Evolutionary conservation across 2,797 vertebrate species (phyloP), one percentile per base, ranked within the genome.

Genomic region (Threskiornis aethiopicus): DNA sequence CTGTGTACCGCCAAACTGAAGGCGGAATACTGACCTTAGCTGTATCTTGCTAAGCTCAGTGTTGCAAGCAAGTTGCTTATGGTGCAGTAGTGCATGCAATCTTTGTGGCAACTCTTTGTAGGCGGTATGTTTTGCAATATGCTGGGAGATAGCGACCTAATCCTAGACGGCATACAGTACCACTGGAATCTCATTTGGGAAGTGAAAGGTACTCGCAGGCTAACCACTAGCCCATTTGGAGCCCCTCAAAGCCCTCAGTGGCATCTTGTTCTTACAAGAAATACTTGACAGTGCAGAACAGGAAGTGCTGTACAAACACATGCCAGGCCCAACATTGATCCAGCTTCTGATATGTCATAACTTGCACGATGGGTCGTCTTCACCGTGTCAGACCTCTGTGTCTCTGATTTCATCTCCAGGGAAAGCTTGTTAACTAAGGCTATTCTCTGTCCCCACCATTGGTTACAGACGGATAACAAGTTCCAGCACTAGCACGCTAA

Each of bases 191-290:
- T 29, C 26, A 22, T 35, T 13, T 62, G 58, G 65, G 52, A 89
- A 62, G 77, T 5, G 33, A 62, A 61, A 62, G 13, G 54, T 0
- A 8, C 14, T 28, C 4, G 1, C 0, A 0, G 33, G 22, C 33
- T 37, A 83, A 86, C 9, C 37, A n/a, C 46, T 70, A 22, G 39
- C 11, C 26, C 77, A 42, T 18, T 6, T 54, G 51, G 72, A 73
- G 57, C 25, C 21, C 31, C 46, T 61, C 33, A 47, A 41, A 86
- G 64, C 26, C 47, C n/a, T 66, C 55, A 52, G 61, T 8, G 49
- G 26, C 13, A 54, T 13, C 29, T 49, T 29, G 33, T 52, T 64
- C 57, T 79, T 52, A 21, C 11, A 73, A 46, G 24, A 81, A 84
- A 66, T 35, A 70, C 42, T 4, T 41, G 52, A 78, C 2, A 1